Conservation (phyloP, 2,113 vertebrate species). For the Empidonax traillii region DNA sequence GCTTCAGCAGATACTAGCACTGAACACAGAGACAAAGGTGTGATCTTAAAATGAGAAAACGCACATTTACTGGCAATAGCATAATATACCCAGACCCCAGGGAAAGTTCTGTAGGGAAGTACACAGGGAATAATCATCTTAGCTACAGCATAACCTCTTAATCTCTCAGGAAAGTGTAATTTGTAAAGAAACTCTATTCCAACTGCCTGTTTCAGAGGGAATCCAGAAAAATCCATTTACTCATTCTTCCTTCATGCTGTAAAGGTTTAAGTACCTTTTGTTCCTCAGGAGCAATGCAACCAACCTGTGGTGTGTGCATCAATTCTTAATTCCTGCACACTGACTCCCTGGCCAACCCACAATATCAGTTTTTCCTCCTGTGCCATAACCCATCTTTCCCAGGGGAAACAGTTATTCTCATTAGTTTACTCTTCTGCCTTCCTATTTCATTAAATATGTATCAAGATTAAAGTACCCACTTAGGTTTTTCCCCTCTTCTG, state of each 20-base stretch:
- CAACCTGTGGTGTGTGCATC: not conserved
- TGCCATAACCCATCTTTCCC: not conserved
- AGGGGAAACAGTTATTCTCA: not conserved
- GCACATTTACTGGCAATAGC: not conserved
- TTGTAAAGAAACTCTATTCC: not conserved
- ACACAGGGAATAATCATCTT: not conserved
- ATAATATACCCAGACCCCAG: not conserved
- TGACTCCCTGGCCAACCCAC: not conserved
- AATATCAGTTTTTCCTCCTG: not conserved
- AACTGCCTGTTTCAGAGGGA: not conserved
- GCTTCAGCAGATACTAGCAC: not conserved
- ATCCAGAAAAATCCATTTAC: not conserved
- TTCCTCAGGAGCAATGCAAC: not conserved
- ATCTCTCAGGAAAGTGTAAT: not conserved
- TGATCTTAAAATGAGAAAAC: not conserved
- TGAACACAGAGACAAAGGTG: not conserved
- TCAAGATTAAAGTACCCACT: conserved; percentile 23
- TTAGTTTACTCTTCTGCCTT: not conserved
- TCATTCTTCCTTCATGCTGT: not conserved
- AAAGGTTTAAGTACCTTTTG: not conserved
- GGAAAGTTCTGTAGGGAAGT: not conserved
- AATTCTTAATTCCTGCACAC: not conserved
- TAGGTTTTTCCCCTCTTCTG: not conserved
- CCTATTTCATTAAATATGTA: conserved; percentile 24
- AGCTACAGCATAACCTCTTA: not conserved